Base-by-base conservation (phyloP, 2,888 invertebrate genomes). In the Apocheima hispidaria region DNA sequence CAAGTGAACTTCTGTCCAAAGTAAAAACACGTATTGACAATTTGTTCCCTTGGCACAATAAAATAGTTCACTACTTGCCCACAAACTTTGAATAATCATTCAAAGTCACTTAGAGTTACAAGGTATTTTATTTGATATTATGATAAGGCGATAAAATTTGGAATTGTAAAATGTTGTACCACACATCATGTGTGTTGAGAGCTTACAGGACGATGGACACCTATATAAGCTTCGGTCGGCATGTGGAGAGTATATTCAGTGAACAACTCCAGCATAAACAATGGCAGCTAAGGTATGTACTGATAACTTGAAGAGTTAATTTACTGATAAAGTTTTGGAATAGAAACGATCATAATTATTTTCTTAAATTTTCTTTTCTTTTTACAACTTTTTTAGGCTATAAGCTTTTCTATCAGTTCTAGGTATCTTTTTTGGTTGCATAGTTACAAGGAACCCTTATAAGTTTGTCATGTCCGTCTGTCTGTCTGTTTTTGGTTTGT, bases 221-320 rank as follows among this genome's bases (percentile, higher is more conserved):
- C 56, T 87, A 84, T 87, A 87, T 77, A 87, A 85, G 71, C 73
- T 57, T 63, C 60, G 59, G 64, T 58, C 55, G 54, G 43, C 65
- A 41, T 46, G 56, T 62, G 59, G 35, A 60, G 60, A 46, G 68
- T 72, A 82, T 75, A 87, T 82, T 88, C 76, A 65, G 79, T 78
- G 81, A 71, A 81, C 72, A 76, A 72, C 73, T 71, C 70, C 73
- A 78, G 75, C 66, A 74, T 73, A 74, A 74, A 71, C 75, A 81
- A 88, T 88, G 88, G 84, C 86, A 76, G 82, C 86, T 75, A 88
- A 87, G 87, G 88, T 88, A 75, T 62, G 69, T 36, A 26, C 21
- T 6, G 20, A 30, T 35, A 49, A 46, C 26, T 20, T 35, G 4
- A 6, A 46, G 12, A 30, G 12, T 33, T 3, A 9, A n/a, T 12